phyloP scores from a whole-genome alignment of 2,888 invertebrate species.

The Noctuana brunneofusca region DNA sequence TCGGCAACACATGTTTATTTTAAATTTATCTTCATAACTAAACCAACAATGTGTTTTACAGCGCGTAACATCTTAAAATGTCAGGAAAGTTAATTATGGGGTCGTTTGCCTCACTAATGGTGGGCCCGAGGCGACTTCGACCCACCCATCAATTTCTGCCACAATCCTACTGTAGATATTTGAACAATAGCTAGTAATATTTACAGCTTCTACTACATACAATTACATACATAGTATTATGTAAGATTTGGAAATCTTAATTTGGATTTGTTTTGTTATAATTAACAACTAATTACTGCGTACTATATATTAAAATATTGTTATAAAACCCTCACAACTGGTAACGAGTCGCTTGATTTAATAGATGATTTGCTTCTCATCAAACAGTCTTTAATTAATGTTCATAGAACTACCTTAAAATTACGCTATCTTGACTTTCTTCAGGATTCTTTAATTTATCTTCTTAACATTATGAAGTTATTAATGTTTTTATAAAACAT shows the following conservation, averaged over 20 bases:
- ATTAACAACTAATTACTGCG: no score
- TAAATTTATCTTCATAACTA: slow-evolving; percentile 32
- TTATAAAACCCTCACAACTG: no score
- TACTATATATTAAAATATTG: no score
- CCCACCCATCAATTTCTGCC: slow-evolving; percentile 14
- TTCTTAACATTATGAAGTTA: background rate
- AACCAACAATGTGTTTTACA: slow-evolving; percentile 35
- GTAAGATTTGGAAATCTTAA: background rate
- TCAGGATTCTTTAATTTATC: background rate
- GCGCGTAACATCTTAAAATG: slow-evolving; percentile 33
- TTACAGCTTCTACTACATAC: no score
- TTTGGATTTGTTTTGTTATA: no score
- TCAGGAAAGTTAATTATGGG: slow-evolving; percentile 35
- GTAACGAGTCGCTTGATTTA: no score
- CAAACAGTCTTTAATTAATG: no score
- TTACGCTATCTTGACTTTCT: no score
- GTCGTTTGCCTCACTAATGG: slow-evolving; percentile 27
- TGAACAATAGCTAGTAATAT: background rate
- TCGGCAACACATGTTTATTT: slow-evolving; percentile 28
- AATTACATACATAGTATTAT: background rate
- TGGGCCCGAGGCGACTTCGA: slow-evolving; percentile 1
- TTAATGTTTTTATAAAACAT: background rate
- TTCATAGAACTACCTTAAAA: no score
- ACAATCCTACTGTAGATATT: background rate
- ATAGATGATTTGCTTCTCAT: no score